Evolutionary conservation across 2,113 vertebrate species (phyloP), one percentile per base, ranked within the genome.

Genomic region (Polypterus bichir): DNA sequence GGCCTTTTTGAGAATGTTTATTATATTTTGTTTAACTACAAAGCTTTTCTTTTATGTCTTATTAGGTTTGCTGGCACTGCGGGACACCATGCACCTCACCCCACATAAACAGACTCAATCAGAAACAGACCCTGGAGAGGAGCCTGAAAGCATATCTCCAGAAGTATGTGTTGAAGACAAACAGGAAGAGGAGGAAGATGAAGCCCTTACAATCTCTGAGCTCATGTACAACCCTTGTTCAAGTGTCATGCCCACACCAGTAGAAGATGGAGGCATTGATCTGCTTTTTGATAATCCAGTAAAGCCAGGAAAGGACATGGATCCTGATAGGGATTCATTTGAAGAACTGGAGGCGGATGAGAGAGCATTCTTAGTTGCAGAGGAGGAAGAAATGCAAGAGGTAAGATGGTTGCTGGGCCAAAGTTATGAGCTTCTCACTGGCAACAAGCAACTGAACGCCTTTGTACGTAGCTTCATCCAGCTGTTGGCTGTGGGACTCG

Each of bases 201-300:
- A 88, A 2, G 77, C 87, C 6, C 80, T 93, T 69, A 93, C 89
- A 49, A 97, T 98, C 65, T 97, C 96, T 45, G 96, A 99, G 80
- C 77, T 91, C 47, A 75, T 77, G 0, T 98, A 97, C 81, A 94
- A 76, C 80, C 96, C 96, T n/a, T 93, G 92, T 64, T 83, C 88
- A 73, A 99, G 96, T 69, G 82, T 97, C 81, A 78, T 97, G 51
- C 94, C 95, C 60, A 96, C 93, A 3, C 95, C 95, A 0, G 78
- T 93, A 70, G 92, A 93, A 5, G 90, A 92, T 49, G 76, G 84
- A 60, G 86, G 90, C 61, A 87, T 96, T 3, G 90, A 97, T 67
- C 76, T 90, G 75, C 86, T 97, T 59, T 97, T 97, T 82, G 90
- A 97, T 74, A 92, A 87, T 66, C 85, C 88, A 0, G 86, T 86